phyloP scores from a whole-genome alignment of 2,113 vertebrate species.

The Orcinus orca region DNA sequence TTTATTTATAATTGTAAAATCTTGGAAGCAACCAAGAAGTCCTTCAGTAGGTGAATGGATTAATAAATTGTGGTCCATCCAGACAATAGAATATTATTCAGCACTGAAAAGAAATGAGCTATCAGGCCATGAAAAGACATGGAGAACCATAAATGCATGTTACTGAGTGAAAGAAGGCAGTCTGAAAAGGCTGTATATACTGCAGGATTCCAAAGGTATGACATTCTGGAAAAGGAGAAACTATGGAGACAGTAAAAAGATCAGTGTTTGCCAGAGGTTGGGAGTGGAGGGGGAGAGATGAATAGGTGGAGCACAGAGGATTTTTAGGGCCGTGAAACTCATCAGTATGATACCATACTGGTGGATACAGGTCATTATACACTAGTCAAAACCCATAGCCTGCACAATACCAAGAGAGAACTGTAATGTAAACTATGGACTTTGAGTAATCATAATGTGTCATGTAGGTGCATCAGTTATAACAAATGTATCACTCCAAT shows the following conservation, averaged over 20 bases:
- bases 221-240: neutral
- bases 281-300: neutral
- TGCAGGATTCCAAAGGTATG: neutral
- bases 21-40: neutral
- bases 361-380: neutral
- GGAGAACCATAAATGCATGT: neutral
- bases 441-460: neutral
- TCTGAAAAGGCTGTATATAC: neutral
- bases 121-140: neutral
- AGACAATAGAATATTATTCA: neutral
- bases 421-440: neutral
- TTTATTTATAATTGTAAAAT: neutral
- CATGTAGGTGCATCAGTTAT: neutral
- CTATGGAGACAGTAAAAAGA: neutral
- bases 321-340: neutral
- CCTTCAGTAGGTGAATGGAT: neutral
- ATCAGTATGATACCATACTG: neutral
- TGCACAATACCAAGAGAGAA: neutral
- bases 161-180: neutral
- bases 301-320: neutral
- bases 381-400: neutral
- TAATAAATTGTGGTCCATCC: neutral
- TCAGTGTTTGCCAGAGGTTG: neutral
- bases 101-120: neutral
- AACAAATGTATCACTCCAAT: neutral